Evolutionary conservation across 2,888 invertebrate species (phyloP).

Genomic region (Rotaria socialis): DNA sequence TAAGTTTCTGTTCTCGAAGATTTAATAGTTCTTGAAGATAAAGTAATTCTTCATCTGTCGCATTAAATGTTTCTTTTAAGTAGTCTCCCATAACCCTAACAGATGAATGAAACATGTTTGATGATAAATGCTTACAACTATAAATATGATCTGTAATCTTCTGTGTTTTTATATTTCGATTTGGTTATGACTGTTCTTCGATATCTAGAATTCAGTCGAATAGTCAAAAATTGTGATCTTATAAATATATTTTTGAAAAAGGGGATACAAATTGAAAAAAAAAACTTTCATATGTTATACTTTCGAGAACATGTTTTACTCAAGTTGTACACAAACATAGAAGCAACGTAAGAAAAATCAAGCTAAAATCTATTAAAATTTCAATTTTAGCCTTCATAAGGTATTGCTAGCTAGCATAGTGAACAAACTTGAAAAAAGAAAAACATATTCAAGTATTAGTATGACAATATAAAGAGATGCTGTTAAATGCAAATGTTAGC

Average conservation of each 20-base stretch:
- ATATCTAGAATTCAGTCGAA: background rate
- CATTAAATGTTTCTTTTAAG: background rate
- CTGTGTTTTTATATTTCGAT: too few relatives aligned
- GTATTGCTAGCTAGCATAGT: background rate
- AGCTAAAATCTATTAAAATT: slow-evolving; percentile 24
- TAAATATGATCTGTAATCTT: background rate
- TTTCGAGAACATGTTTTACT: background rate
- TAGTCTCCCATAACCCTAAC: background rate
- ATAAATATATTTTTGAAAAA: background rate
- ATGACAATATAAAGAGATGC: background rate
- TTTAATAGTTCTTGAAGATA: background rate
- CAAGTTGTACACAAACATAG: background rate
- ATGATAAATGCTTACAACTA: background rate
- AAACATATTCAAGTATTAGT: slow-evolving; percentile 4
- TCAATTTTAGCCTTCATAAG: slow-evolving; percentile 15
- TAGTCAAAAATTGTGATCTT: background rate
- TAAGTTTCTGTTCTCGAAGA: background rate
- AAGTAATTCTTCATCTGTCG: background rate
- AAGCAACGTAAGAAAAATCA: background rate
- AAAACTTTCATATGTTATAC: background rate
- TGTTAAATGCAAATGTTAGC: background rate
- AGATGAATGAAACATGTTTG: background rate
- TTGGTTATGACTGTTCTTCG: too few relatives aligned
- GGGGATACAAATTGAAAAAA: background rate
- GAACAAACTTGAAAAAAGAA: background rate